These are phyloP conservation scores for Sipha maydis DNA, from an alignment of 2,888 invertebrate species.

Conservation along the genomic window DNA sequence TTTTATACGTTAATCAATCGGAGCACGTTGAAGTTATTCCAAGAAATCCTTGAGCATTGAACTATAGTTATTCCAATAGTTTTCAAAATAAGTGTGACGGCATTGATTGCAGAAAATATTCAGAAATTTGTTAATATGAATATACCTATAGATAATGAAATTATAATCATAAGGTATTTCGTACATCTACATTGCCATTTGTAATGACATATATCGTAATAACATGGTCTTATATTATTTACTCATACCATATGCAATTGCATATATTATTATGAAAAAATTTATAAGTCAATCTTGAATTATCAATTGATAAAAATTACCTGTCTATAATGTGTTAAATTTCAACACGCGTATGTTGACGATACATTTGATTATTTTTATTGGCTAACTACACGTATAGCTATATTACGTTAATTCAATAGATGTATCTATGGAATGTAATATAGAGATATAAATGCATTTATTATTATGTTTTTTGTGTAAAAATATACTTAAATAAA, in stretches of 20 bases:
- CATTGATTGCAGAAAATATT: background rate
- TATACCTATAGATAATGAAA: background rate
- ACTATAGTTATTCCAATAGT: background rate
- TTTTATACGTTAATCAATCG: background rate
- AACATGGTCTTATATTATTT: background rate
- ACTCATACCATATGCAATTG: background rate
- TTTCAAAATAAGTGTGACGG: background rate
- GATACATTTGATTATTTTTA: background rate
- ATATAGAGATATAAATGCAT: background rate
- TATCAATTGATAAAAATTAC: background rate
- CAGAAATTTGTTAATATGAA: background rate
- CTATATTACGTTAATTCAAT: background rate
- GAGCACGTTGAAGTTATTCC: background rate
- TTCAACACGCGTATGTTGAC: background rate
- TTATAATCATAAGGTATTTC: background rate
- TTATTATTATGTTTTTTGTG: background rate
- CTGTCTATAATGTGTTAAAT: background rate
- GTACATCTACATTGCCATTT: background rate
- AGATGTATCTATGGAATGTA: background rate
- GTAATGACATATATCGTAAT: background rate
- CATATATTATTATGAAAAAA: background rate
- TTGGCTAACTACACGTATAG: too few species aligned
- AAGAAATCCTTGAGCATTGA: background rate
- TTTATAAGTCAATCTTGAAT: background rate
- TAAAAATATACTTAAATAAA: background rate